Evolutionary conservation across 2,888 invertebrate species (phyloP).

Genomic region (Drosophila ezoana): DNA sequence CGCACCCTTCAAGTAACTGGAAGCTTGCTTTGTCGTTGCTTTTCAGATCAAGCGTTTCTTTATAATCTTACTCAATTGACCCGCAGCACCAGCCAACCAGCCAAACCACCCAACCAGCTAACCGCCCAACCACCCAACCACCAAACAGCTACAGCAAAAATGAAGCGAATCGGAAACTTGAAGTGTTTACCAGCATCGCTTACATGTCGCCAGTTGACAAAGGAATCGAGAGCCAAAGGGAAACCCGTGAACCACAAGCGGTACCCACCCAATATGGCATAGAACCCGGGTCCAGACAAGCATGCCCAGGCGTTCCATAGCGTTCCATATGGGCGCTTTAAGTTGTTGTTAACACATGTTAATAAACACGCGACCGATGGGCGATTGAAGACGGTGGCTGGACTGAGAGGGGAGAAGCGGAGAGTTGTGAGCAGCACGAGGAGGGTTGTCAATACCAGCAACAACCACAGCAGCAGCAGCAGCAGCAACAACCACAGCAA

Average conservation of each 20-base stretch:
- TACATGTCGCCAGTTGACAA: conserved; percentile 60
- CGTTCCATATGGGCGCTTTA: conserved; percentile 77
- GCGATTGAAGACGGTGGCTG: conserved; percentile 21
- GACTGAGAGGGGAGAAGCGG: background rate
- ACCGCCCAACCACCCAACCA: conserved; percentile 33
- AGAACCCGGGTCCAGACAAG: background rate
- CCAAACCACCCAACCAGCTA: conserved; percentile 6
- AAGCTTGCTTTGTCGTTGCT: conserved; percentile 14
- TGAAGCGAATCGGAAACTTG: conserved; percentile 71
- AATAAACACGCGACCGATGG: conserved; percentile 75
- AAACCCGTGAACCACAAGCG: conserved; percentile 46
- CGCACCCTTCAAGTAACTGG: conserved; percentile 19
- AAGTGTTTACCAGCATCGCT: conserved; percentile 81
- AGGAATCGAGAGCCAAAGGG: conserved; percentile 28
- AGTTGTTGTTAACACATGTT: conserved; percentile 82
- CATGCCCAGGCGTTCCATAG: conserved; percentile 9
- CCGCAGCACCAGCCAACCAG: conserved; percentile 42
- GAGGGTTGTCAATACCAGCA: conserved; percentile 78
- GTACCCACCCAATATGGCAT: conserved; percentile 48
- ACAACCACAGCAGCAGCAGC: conserved; percentile 50
- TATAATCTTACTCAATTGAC: conserved; percentile 47
- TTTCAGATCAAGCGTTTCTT: conserved; percentile 22
- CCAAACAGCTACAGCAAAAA: conserved; percentile 34
- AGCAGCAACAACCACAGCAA: conserved; percentile 25
- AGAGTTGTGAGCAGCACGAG: conserved; percentile 3